Conservation (phyloP, 2,113 vertebrate species). For the Cyanoderma ruficeps region DNA sequence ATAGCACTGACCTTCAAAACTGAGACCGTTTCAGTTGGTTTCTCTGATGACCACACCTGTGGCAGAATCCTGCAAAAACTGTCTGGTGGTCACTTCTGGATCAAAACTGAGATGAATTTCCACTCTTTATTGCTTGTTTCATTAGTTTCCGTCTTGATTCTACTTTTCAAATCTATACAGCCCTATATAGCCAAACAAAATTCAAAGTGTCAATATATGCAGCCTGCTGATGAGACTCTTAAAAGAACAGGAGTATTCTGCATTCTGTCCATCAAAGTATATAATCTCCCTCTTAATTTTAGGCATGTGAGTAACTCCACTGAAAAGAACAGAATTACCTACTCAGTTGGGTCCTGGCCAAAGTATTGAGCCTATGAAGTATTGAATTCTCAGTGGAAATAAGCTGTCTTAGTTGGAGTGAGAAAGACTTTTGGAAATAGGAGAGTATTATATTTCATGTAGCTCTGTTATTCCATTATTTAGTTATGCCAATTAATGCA, state of each 20-base stretch:
- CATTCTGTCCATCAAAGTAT: neutral
- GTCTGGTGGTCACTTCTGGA: neutral
- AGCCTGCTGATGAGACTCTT: neutral
- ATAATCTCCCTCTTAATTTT: neutral
- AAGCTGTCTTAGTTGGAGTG: neutral
- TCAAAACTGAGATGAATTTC: neutral
- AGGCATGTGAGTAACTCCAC: neutral
- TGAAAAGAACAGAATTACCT: neutral
- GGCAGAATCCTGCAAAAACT: neutral
- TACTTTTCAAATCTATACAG: neutral
- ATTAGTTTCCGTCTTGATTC: neutral
- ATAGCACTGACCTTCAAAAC: neutral
- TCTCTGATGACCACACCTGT: neutral
- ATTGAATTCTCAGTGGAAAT: constrained; percentile 1
- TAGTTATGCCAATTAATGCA: neutral
- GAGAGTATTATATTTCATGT: neutral
- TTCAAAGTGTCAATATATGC: neutral
- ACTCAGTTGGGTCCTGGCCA: neutral
- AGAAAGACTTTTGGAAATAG: neutral
- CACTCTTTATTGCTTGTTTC: neutral
- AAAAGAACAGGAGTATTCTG: neutral
- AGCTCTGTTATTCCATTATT: constrained; percentile 4
- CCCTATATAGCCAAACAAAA: neutral
- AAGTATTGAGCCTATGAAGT: neutral
- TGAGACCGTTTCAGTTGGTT: neutral